Base-by-base conservation (phyloP, 2,888 invertebrate genomes). In the Lasioglossum vierecki region DNA sequence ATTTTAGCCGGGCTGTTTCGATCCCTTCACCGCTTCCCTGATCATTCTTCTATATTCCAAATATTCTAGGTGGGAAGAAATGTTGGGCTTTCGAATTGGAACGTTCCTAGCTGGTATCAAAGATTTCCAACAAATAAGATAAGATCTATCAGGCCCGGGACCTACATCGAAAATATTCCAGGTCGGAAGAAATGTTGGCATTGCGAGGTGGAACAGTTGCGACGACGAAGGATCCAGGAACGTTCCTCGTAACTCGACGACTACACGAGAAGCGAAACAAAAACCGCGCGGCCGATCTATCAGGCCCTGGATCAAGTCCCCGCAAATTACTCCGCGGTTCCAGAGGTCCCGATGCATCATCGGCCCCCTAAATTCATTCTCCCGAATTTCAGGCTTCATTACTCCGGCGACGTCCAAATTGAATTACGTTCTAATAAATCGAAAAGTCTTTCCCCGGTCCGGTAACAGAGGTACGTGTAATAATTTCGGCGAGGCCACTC, bases 401-500 rank as follows among this genome's bases (percentile, higher is more conserved):
- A n/a, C 35, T 30, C 35, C 13, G 15, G 8, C n/a, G 30, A 74
- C 74, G 35, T n/a, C 53, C 9, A 39, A n/a, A 66, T 35, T 18
- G 35, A 76, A 22, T 68, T 49, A 66, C 46, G 66, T 35, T 44
- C n/a, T 26, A 30, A 39, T 66, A 46, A 49, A 66, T 49, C 76
- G 26, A 46, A 26, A 13, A 49, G n/a, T 53, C 35, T 46, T 46
- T 9, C 15, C 15, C 26, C 26, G 13, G 26, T 8, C 22, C 26
- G 9, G 68, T 39, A 41, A 70, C 18, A 39, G 49, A 57, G 39
- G 22, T 11, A 30, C 41, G 49, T n/a, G 46, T 66, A 70, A 82
- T 86, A 89, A 89, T 84, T 79, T 80, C 75, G 71, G 26, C n/a
- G 70, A 70, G 53, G 72, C 22, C 75, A 44, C 60, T 80, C 53